A percentile compares a stretch with the other conserved stretches of the same genome.
Evolutionary conservation across 92 coral and sea anemone species (phyloP).

Genomic region (Pocillopora grandis): DNA sequence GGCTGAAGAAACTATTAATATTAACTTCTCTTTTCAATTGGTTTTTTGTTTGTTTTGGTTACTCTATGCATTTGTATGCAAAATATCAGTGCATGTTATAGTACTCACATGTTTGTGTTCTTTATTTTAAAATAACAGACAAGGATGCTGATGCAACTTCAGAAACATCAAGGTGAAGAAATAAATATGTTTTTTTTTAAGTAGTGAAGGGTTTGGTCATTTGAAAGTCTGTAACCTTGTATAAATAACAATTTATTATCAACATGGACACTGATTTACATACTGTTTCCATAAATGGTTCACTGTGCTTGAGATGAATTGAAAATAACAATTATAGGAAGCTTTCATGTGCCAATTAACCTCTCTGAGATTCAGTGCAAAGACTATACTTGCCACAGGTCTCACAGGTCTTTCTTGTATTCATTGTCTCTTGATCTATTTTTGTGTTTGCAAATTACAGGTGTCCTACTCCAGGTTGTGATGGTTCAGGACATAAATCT

Average conservation of each 20-base stretch:
- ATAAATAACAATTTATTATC: background rate
- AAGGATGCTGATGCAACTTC: constrained; percentile 20
- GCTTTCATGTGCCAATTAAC: too few relatives aligned
- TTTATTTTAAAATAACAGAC: constrained; percentile 19
- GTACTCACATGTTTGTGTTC: background rate
- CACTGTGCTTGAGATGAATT: too few relatives aligned
- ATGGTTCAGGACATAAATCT: constrained; percentile 96
- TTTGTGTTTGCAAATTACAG: background rate
- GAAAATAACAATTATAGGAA: too few relatives aligned
- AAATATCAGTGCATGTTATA: too few relatives aligned
- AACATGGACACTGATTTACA: too few relatives aligned
- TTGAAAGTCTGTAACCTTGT: background rate
- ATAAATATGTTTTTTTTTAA: background rate
- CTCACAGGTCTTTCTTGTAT: background rate
- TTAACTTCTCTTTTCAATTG: too few relatives aligned
- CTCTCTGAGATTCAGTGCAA: too few relatives aligned
- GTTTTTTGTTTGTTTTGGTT: too few relatives aligned
- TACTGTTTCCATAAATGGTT: too few relatives aligned
- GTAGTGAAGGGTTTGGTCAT: background rate
- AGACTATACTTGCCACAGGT: background rate
- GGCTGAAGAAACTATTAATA: too few relatives aligned
- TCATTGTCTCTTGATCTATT: background rate
- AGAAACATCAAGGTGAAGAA: constrained; percentile 32
- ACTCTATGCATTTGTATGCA: too few relatives aligned
- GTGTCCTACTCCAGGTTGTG: constrained; percentile 88